A percentile compares a stretch with the other conserved stretches of the same genome.
phyloP scores from a whole-genome alignment of 2,888 invertebrate species.

The Lypha dubia region DNA sequence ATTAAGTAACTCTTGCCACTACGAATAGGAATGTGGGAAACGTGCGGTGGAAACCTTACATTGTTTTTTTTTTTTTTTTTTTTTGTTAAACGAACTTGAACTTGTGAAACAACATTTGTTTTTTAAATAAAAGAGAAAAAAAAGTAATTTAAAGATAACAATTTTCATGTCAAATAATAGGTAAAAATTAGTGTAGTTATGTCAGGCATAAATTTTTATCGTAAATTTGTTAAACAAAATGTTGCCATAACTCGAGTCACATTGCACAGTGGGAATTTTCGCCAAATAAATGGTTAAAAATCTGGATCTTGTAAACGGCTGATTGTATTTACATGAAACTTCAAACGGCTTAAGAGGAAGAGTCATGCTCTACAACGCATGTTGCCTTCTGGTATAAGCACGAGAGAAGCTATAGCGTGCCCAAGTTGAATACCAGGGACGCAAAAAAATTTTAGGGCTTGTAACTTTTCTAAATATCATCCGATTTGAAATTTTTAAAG shows the following conservation, averaged over 20 bases:
- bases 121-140: not conserved
- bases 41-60: not conserved
- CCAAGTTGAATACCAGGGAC: no score
- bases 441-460: no score
- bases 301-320: no score
- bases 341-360: no score
- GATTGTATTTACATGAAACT: no score
- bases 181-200: not conserved
- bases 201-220: not conserved
- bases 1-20: not conserved
- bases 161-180: not conserved
- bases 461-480: no score
- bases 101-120: not conserved
- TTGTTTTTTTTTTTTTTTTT: not conserved
- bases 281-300: no score
- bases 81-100: constrained; percentile 2
- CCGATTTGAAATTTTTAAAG: no score
- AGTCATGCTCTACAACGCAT: no score
- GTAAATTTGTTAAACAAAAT: not conserved
- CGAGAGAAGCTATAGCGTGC: no score
- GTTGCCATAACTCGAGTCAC: not conserved
- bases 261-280: not conserved
- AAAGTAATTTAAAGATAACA: not conserved
- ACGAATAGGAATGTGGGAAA: not conserved
- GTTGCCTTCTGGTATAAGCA: no score